A percentile compares a stretch with the other conserved stretches of the same genome.
Conservation (phyloP, 2,113 vertebrate genomes). For the Isichthys henryi region DNA sequence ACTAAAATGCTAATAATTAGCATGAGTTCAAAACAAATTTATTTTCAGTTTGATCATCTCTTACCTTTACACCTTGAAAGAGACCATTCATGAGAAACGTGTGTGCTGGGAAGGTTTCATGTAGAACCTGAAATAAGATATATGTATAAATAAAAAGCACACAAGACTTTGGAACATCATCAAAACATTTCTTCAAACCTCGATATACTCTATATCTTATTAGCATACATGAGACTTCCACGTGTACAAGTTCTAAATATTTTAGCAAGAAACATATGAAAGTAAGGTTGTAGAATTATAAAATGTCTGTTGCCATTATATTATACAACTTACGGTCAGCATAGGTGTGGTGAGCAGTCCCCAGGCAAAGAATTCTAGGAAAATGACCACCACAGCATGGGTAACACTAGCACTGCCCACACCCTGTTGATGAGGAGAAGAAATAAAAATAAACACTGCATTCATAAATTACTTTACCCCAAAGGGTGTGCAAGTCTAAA, state of each 20-base stretch:
- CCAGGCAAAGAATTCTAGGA: constrained; percentile 96
- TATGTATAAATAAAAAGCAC: not conserved
- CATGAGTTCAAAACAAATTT: not conserved
- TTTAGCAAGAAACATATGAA: not conserved
- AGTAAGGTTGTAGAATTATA: not conserved
- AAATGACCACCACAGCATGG: constrained; percentile 87
- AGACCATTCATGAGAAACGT: constrained; percentile 97
- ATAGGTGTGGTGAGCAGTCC: constrained; percentile 89
- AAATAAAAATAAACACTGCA: not conserved
- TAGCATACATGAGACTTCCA: not conserved
- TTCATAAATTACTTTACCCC: not conserved
- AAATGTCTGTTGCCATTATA: not conserved
- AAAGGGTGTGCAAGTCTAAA: not conserved
- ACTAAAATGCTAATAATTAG: not conserved
- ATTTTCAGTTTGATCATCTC: constrained; percentile 16
- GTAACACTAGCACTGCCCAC: constrained; percentile 79
- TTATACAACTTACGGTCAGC: constrained; percentile 74
- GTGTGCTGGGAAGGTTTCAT: constrained; percentile 87
- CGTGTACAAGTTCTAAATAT: not conserved
- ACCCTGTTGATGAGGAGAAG: constrained; percentile 64
- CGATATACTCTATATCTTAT: not conserved
- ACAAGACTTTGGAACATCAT: not conserved
- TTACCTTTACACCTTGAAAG: constrained; percentile 95
- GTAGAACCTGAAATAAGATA: constrained; percentile 69
- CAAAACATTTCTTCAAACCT: not conserved